phyloP scores from a whole-genome alignment of 1,140 invertebrate genomes.

The Drosophila kohkoa region DNA sequence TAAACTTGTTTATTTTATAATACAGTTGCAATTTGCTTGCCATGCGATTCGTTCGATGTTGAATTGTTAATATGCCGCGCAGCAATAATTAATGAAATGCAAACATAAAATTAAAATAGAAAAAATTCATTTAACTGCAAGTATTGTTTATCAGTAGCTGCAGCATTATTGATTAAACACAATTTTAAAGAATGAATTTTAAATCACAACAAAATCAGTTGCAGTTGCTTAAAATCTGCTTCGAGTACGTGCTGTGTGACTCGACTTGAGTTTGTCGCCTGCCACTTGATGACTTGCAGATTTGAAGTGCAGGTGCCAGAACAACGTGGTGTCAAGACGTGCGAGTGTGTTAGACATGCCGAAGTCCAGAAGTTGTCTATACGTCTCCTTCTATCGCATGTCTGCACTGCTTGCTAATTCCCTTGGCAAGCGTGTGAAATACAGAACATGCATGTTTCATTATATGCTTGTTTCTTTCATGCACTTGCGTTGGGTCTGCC shows the following conservation, averaged over 20 bases:
- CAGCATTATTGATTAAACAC: neutral
- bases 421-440: no score
- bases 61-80: constrained; percentile 3
- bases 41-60: neutral
- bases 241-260: neutral
- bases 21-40: constrained; percentile 39
- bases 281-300: neutral
- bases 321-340: neutral
- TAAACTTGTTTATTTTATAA: constrained; percentile 37
- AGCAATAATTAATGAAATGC: neutral
- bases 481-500: no score
- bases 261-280: neutral
- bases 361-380: neutral
- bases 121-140: constrained; percentile 5
- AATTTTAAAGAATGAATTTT: neutral
- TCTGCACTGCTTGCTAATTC: no score
- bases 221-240: neutral
- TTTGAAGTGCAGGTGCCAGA: neutral
- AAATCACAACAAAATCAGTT: neutral
- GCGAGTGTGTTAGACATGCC: neutral
- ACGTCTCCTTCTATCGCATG: neutral
- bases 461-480: no score
- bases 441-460: no score
- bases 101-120: neutral
- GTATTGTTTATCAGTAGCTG: neutral